Conservation (phyloP, 2,888 invertebrate species). For the Philereme vetulata region DNA sequence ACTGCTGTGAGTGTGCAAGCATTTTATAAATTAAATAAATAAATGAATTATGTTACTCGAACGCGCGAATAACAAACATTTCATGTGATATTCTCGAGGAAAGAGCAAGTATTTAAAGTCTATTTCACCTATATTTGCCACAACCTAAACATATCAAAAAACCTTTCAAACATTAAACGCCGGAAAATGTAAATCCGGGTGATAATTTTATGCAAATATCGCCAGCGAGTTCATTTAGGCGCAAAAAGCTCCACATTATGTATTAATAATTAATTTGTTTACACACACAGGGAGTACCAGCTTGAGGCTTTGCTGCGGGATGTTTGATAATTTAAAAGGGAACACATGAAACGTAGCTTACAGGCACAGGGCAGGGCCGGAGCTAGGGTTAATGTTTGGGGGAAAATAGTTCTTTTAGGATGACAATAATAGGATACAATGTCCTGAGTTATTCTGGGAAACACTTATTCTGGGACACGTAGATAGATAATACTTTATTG, state of each 20-base stretch:
- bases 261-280: slow-evolving; percentile 75
- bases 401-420: neutral
- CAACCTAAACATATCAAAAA: slow-evolving; percentile 31
- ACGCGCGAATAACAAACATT: no score
- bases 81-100: no score
- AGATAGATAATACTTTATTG: no score
- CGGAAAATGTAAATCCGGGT: slow-evolving; percentile 36
- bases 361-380: slow-evolving; percentile 22
- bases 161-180: slow-evolving; percentile 21
- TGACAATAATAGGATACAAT: no score
- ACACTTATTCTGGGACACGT: no score
- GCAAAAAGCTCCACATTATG: slow-evolving; percentile 48
- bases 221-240: slow-evolving; percentile 52
- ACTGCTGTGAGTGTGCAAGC: no score
- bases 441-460: no score
- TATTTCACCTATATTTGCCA: neutral
- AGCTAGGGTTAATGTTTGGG: slow-evolving; percentile 3
- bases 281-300: slow-evolving; percentile 57
- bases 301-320: slow-evolving; percentile 33
- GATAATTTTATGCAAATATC: slow-evolving; percentile 56
- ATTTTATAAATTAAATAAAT: no score
- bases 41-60: no score
- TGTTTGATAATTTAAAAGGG: slow-evolving; percentile 44
- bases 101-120: no score
- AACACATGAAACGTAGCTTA: slow-evolving; percentile 36